A percentile compares a stretch with the other conserved stretches of the same genome.
phyloP scores from a whole-genome alignment of 2,888 invertebrate genomes.

The Ormyrus labotus region DNA sequence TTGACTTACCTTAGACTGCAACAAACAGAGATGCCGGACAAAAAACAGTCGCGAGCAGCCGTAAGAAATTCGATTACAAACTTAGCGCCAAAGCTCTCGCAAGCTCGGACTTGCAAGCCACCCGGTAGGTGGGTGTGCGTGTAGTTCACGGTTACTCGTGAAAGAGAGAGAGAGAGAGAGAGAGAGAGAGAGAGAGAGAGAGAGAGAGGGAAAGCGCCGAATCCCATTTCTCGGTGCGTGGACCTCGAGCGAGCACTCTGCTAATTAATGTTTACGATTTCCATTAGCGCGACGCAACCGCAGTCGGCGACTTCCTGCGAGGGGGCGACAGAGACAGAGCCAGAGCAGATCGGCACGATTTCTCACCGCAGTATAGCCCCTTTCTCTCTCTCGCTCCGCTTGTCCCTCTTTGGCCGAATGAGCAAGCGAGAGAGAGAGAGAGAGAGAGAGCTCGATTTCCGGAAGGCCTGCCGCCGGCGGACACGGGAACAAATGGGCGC shows the following conservation, averaged over 20 bases:
- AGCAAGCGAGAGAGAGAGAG: neutral
- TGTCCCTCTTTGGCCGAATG: neutral
- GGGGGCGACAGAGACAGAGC: slow-evolving; percentile 39
- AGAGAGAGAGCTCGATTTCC: slow-evolving; percentile 39
- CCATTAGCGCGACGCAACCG: slow-evolving; percentile 68
- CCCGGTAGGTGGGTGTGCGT: slow-evolving; percentile 19
- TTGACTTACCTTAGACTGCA: too few relatives aligned
- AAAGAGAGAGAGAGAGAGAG: neutral
- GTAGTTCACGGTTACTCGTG: neutral
- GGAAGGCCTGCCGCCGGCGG: slow-evolving; percentile 13
- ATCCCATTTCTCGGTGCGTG: too few relatives aligned
- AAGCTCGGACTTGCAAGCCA: neutral
- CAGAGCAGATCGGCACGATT: slow-evolving; percentile 52
- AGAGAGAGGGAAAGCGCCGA: neutral
- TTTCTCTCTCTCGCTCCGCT: neutral
- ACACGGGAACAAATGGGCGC: slow-evolving; percentile 13
- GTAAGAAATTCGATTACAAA: too few relatives aligned
- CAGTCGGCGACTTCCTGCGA: slow-evolving; percentile 65
- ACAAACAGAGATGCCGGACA: too few relatives aligned
- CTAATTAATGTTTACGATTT: slow-evolving; percentile 71
- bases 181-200: neutral
- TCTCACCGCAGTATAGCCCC: slow-evolving; percentile 50
- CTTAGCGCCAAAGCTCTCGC: neutral
- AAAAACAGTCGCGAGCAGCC: too few relatives aligned
- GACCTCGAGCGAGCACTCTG: slow-evolving; percentile 58